phyloP scores from a whole-genome alignment of 2,797 vertebrate species.

The Gallirallus australis region DNA sequence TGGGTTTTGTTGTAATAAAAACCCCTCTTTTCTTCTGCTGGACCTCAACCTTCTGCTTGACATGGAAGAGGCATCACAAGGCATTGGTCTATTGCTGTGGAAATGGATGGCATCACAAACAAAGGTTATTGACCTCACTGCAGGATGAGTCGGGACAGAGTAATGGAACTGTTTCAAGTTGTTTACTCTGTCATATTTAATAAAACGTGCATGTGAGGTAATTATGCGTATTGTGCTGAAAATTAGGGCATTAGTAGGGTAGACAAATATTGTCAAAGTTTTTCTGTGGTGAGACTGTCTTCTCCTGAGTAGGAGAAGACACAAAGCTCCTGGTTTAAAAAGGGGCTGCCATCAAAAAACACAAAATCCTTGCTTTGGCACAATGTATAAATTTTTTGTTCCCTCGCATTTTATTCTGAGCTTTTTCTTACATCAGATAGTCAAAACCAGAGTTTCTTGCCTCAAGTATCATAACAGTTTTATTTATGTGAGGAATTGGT shows the following conservation, averaged over 20 bases:
- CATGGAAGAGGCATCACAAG: neutral
- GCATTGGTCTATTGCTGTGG: neutral
- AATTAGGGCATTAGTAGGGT: neutral
- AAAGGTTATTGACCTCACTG: neutral
- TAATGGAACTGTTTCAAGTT: neutral
- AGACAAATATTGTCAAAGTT: neutral
- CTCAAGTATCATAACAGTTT: neutral
- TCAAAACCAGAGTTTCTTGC: neutral
- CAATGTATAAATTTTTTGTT: neutral
- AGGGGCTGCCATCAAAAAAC: neutral
- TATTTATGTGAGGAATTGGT: neutral
- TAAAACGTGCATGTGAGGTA: neutral
- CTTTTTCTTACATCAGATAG: neutral
- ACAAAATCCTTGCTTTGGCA: neutral
- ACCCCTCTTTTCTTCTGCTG: neutral
- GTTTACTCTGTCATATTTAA: neutral
- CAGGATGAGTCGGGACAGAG: neutral
- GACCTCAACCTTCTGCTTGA: neutral
- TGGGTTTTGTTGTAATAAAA: neutral
- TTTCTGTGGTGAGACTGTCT: neutral
- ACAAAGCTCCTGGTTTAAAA: neutral
- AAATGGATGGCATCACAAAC: neutral
- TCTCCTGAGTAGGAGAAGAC: neutral
- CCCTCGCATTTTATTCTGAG: neutral
- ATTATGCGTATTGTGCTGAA: neutral